These are phyloP conservation scores for Mormyrus lacerda DNA, from an alignment of 2,113 vertebrate genomes.

Conservation along the genomic window DNA sequence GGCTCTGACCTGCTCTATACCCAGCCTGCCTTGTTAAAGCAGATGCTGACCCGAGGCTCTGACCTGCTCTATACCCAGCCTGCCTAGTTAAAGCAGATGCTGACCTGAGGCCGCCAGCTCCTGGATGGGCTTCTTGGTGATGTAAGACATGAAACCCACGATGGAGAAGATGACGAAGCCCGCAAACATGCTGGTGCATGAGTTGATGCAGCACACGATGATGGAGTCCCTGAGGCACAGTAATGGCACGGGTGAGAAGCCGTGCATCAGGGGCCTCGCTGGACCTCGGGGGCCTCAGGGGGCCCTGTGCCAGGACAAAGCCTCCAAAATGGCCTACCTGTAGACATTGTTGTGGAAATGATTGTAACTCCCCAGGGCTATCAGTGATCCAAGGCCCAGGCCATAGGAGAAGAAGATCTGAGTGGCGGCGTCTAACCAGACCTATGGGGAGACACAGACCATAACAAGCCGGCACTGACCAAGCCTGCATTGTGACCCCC, in stretches of 20 bases:
- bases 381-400: conserved; percentile 78
- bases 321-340: conserved; percentile 51
- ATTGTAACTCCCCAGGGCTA: conserved; percentile 86
- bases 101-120: conserved; percentile 81
- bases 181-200: conserved; percentile 80
- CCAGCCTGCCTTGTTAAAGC: not conserved
- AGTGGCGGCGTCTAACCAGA: conserved; percentile 86
- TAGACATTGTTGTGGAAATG: conserved; percentile 79
- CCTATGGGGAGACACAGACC: conserved; percentile 45
- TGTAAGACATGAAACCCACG: conserved; percentile 83
- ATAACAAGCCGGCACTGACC: no score
- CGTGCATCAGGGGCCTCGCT: not conserved
- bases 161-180: conserved; percentile 88
- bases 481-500: not conserved
- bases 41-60: conserved; percentile 49
- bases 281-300: not conserved
- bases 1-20: not conserved
- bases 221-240: conserved; percentile 69
- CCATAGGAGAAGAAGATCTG: conserved; percentile 90
- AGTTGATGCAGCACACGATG: conserved; percentile 83
- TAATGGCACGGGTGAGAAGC: not conserved
- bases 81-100: not conserved
- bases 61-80: not conserved
- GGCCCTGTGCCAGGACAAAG: not conserved
- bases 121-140: conserved; percentile 77